A percentile compares a stretch with the other conserved stretches of the same genome.
These are phyloP conservation scores for Plemyria rubiginata DNA, from an alignment of 2,888 invertebrate species.

Conservation along the genomic window DNA sequence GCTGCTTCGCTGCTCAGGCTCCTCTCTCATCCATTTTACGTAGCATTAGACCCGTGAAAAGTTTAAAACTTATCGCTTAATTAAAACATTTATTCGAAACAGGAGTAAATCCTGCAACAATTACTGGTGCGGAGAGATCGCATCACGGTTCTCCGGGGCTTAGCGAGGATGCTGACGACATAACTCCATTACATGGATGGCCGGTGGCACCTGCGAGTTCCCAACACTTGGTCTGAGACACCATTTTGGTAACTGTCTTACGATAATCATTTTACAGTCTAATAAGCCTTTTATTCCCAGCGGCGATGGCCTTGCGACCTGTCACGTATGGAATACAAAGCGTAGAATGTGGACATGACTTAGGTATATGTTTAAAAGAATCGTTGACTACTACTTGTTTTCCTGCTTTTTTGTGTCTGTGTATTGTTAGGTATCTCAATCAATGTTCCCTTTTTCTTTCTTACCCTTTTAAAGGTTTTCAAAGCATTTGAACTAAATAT, in stretches of 20 bases:
- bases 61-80: constrained; percentile 4
- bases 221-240: constrained; percentile 19
- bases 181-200: constrained; percentile 40
- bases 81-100: constrained; percentile 25
- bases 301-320: too few relatives aligned
- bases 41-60: background rate
- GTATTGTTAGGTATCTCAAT: too few relatives aligned
- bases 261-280: background rate
- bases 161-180: constrained; percentile 27
- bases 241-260: constrained; percentile 9
- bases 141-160: constrained; percentile 17
- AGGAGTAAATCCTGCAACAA: constrained; percentile 18
- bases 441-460: too few relatives aligned
- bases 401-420: too few relatives aligned
- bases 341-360: too few relatives aligned
- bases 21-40: too few relatives aligned
- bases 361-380: too few relatives aligned
- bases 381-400: too few relatives aligned
- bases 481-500: too few relatives aligned
- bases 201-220: constrained; percentile 35
- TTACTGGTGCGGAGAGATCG: constrained; percentile 25
- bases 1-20: too few relatives aligned
- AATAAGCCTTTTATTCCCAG: background rate
- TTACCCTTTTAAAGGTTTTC: too few relatives aligned
- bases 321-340: too few relatives aligned